Base-by-base conservation (phyloP, 2,888 invertebrate species). In the Leistus spinibarbis region DNA sequence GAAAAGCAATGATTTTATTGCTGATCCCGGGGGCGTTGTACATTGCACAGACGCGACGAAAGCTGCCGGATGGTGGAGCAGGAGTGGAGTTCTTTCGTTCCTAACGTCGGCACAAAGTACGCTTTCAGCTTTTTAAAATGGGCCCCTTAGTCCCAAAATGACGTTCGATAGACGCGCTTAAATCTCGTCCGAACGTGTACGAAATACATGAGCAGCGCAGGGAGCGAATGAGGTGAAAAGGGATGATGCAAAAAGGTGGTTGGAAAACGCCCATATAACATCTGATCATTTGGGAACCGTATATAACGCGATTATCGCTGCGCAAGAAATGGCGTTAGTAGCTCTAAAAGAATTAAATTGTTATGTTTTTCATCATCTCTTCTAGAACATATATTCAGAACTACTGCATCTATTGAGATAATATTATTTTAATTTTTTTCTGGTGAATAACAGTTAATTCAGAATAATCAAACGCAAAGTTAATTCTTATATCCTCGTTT, bases 91-190 rank as follows among this genome's bases (percentile, higher is more conserved):
- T 40, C 40, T 40, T 40, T 40, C 40, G 40, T 40, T 40, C 60
- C 60, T 60, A 19, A 20, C 60, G 16, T 19, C 13, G 56, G 57
- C 82, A 81, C 82, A 85, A 85, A 85, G 84, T 85, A 85, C 85
- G 85, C 84, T 85, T 84, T 85, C 85, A 85, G 85, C 85, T 84
- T 85, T 85, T 85, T 85, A 85, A 85, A 85, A 84, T 82, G 82
- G 83, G 81, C 83, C 84, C 85, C 85, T 84, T 84, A 84, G 84
- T 65, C 81, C 83, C 84, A 84, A 84, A 85, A 85, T 84, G 84
- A 84, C 85, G 83, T 82, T 83, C 85, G 84, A 85, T 84, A 83
- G 82, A 22, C 54, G 80, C 80, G 83, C 84, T 84, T 40, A 84
- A 84, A 84, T 84, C 84, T 82, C 40, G 81, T 81, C 81, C 23